Percentiles rank a stretch among this genome's conserved stretches.
Evolutionary conservation across 1,140 invertebrate species (phyloP).

Genomic region (Lerema accius): DNA sequence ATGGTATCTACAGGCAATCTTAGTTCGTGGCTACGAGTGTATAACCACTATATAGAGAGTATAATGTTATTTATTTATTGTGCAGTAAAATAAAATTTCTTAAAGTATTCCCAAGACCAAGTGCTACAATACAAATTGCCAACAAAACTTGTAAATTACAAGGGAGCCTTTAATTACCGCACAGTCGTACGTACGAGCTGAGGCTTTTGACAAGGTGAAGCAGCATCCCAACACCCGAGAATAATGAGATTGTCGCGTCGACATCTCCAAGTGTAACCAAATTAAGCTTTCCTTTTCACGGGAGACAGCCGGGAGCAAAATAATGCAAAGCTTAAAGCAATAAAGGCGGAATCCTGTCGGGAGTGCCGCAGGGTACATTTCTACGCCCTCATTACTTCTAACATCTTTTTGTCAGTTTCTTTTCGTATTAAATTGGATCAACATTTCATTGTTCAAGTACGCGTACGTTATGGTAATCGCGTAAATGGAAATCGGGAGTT

Average conservation of each 20-base stretch:
- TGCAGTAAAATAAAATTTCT: not conserved
- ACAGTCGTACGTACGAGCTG: conserved; percentile 25
- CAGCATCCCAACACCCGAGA: conserved; percentile 54
- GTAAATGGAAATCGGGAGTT: conserved; percentile 50
- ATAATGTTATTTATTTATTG: too few species aligned
- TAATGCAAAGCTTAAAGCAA: conserved; percentile 78
- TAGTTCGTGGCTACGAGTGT: too few species aligned
- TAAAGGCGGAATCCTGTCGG: conserved; percentile 59
- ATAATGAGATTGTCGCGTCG: conserved; percentile 78
- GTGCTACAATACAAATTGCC: conserved; percentile 24
- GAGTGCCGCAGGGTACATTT: conserved; percentile 58
- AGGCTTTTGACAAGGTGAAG: conserved; percentile 75
- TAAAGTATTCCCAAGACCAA: conserved; percentile 13
- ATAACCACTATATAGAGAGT: too few species aligned
- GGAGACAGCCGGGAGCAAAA: conserved; percentile 69
- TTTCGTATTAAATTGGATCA: conserved; percentile 75
- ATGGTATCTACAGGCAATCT: too few species aligned
- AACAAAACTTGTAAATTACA: conserved; percentile 25
- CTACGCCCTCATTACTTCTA: conserved; percentile 65
- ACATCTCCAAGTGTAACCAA: conserved; percentile 80
- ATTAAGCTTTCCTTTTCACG: conserved; percentile 78
- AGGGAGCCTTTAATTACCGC: conserved; percentile 19
- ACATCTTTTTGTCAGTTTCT: conserved; percentile 73
- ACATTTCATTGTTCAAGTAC: conserved; percentile 66
- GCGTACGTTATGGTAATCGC: conserved; percentile 66